Evolutionary conservation across 2,888 invertebrate species (phyloP), one percentile per base, ranked within the genome.

Genomic region (Drosophila greeni): DNA sequence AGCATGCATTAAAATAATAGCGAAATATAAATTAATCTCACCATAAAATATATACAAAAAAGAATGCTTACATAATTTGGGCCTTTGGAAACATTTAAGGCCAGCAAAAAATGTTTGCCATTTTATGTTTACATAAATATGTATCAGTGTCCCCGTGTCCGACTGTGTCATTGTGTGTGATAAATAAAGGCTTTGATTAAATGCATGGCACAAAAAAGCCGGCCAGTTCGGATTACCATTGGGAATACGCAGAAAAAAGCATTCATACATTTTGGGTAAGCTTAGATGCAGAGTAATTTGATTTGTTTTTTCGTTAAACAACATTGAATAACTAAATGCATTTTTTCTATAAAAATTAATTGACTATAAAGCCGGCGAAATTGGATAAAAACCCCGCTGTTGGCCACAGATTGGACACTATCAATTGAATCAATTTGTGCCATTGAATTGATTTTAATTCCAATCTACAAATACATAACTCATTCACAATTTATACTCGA

Each of bases 171-270:
- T 48, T 68, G 56, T 45, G 45, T 45, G 23, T 37, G 40, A 26
- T 29, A 49, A 61, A 48, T 64, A 68, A 74, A 65, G 65, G 57
- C 62, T 61, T 56, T 68, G 65, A 71, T 56, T 76, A 58, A 77
- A 66, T 60, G 51, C 59, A 43, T 14, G 45, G 20, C 48, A 67
- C 52, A 61, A 69, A 55, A 43, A 42, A 65, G 57, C 37, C 37
- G 57, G 42, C 57, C 66, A 56, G 62, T 65, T 78, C 62, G 77
- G 77, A 78, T 78, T 79, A 78, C 70, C 80, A 60, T 53, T 69
- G 66, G 65, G 54, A 65, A 31, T 49, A 65, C 55, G 24, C 24
- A 11, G 40, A 53, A 31, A 40, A 40, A 40, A 54, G 20, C 4
- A n/a, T n/a, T n/a, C 11, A 40, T 12, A 34, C 18, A 36, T 29